Percentiles rank a stretch among this genome's conserved stretches.
Evolutionary conservation across 2,113 vertebrate species (phyloP).

Genomic region (Poicephalus gulielmi): DNA sequence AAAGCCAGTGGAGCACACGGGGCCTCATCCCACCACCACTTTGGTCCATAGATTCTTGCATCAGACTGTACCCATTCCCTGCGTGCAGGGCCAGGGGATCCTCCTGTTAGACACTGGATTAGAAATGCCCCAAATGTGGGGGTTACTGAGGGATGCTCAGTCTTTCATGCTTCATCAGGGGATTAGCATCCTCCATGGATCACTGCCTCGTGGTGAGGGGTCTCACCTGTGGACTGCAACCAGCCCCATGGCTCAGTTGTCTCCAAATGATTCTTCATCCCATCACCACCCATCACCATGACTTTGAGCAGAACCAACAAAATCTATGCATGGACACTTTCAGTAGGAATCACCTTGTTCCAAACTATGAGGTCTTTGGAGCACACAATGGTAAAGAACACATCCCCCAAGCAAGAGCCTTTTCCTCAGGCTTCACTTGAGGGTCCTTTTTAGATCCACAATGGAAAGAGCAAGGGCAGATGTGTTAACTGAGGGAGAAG

Average conservation of each 20-base stretch:
- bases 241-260: neutral
- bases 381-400: neutral
- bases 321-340: neutral
- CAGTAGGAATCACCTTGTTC: neutral
- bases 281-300: rapidly evolving
- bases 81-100: neutral
- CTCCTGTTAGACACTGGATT: neutral
- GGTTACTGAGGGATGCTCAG: neutral
- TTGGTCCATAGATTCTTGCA: neutral
- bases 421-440: neutral
- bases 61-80: rapidly evolving
- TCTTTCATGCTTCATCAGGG: rapidly evolving
- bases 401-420: neutral
- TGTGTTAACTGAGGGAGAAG: neutral
- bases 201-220: rapidly evolving
- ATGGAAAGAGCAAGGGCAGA: neutral
- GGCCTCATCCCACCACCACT: neutral
- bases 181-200: neutral
- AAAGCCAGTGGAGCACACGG: neutral
- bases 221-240: neutral
- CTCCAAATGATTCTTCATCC: neutral
- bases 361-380: neutral
- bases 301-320: neutral
- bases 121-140: rapidly evolving
- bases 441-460: neutral